A percentile compares a stretch with the other conserved stretches of the same genome.
These are phyloP conservation scores for Speoplatyrhinus poulsoni DNA, from an alignment of 2,113 vertebrate species.

Conservation along the genomic window DNA sequence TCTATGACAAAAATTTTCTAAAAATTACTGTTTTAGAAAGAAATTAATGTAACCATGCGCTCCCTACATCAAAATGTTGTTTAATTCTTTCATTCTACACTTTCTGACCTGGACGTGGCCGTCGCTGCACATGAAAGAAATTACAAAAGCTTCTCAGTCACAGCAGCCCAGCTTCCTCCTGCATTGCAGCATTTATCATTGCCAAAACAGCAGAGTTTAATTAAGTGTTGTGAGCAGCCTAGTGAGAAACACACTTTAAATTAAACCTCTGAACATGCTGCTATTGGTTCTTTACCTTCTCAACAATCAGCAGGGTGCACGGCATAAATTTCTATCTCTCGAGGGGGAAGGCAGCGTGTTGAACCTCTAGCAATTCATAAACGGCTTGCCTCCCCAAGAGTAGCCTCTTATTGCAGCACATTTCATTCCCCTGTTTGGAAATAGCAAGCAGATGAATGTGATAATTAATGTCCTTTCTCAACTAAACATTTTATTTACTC, in stretches of 20 bases:
- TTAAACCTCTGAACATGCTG: constrained; percentile 94
- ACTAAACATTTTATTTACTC: constrained; percentile 91
- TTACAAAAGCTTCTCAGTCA: constrained; percentile 90
- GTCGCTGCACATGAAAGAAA: constrained; percentile 91
- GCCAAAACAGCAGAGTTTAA: constrained; percentile 99
- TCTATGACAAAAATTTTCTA: constrained; percentile 75
- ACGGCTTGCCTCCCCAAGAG: constrained; percentile 79
- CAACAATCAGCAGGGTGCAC: constrained; percentile 92
- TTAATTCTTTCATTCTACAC: constrained; percentile 84
- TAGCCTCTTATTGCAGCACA: constrained; percentile 83
- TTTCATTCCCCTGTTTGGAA: constrained; percentile 87
- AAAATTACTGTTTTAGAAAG: constrained; percentile 70
- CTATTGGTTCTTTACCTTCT: constrained; percentile 96
- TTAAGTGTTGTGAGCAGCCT: constrained; percentile 99
- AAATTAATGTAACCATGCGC: constrained; percentile 76
- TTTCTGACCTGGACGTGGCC: constrained; percentile 87
- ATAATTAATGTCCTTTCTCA: constrained; percentile 90
- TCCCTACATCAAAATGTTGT: constrained; percentile 81
- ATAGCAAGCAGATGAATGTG: constrained; percentile 82
- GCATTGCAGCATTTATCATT: constrained; percentile 98
- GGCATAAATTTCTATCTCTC: constrained; percentile 92
- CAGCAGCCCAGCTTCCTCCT: constrained; percentile 84
- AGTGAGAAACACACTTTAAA: constrained; percentile 99
- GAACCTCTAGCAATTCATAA: constrained; percentile 90
- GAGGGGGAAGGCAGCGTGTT: constrained; percentile 79